Percentiles rank a stretch among this genome's conserved stretches.
These are phyloP conservation scores for Amiota communis DNA, from an alignment of 2,888 invertebrate species.

Conservation along the genomic window DNA sequence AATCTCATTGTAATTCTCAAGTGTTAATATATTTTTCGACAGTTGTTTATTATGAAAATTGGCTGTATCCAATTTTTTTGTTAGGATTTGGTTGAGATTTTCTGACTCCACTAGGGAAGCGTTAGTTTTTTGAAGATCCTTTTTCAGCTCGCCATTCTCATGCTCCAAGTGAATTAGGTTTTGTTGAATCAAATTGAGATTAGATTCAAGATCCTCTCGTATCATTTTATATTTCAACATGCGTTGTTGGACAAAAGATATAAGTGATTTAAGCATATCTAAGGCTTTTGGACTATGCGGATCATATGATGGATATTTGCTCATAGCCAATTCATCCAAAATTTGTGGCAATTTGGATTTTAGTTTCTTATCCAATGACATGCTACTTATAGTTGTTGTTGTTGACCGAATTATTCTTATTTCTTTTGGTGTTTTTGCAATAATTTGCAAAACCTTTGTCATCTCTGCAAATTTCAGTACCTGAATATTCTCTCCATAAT, in stretches of 20 bases:
- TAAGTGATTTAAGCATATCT: constrained; percentile 78
- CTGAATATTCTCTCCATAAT: constrained; percentile 95
- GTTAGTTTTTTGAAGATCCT: constrained; percentile 78
- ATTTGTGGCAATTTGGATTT: no score
- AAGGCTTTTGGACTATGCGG: constrained; percentile 78
- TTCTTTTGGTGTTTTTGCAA: constrained; percentile 77
- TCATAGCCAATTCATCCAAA: constrained; percentile 66
- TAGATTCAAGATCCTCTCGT: constrained; percentile 77
- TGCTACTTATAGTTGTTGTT: background rate
- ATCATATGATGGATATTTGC: constrained; percentile 77
- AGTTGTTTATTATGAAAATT: background rate
- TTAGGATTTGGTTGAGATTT: constrained; percentile 77
- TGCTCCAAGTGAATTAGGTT: constrained; percentile 80
- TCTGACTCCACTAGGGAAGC: constrained; percentile 78
- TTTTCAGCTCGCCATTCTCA: constrained; percentile 78
- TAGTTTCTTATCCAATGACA: no score
- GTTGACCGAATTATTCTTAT: constrained; percentile 75
- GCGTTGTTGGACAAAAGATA: constrained; percentile 80
- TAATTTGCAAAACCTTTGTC: constrained; percentile 92
- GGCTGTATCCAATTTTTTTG: constrained; percentile 75
- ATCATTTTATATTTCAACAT: constrained; percentile 78
- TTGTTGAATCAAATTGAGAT: constrained; percentile 76
- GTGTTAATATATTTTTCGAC: background rate
- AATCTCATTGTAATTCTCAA: background rate
- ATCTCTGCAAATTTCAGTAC: constrained; percentile 97